phyloP scores from a whole-genome alignment of 2,888 invertebrate species.

The Cheilosia soror region DNA sequence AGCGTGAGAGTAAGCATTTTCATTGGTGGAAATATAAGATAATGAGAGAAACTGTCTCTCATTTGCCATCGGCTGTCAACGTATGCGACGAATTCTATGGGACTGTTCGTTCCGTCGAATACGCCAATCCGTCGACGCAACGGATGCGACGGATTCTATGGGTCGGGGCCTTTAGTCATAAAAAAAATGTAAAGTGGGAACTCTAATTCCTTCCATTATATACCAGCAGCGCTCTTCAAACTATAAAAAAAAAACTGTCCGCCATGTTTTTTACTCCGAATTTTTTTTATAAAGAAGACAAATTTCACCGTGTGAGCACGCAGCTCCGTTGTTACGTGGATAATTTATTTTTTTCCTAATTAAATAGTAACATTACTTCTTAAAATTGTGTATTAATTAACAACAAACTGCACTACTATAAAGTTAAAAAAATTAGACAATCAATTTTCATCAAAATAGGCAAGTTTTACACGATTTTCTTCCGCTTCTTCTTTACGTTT shows the following conservation, averaged over 20 bases:
- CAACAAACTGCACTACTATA: background rate
- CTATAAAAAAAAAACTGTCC: background rate
- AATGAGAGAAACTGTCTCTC: too few relatives aligned
- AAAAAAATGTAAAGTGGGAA: background rate
- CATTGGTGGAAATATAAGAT: too few relatives aligned
- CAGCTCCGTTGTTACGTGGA: constrained; percentile 65
- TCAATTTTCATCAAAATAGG: constrained; percentile 28
- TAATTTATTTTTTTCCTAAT: constrained; percentile 10
- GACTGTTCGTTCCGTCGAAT: too few relatives aligned
- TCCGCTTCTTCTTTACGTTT: background rate
- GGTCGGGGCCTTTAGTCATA: too few relatives aligned
- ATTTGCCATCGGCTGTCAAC: too few relatives aligned
- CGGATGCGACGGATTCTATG: too few relatives aligned
- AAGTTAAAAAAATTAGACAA: background rate
- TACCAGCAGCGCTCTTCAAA: constrained; percentile 17
- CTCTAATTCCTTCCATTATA: background rate
- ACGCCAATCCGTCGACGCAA: too few relatives aligned
- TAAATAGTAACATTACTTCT: constrained; percentile 14
- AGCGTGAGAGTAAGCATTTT: too few relatives aligned
- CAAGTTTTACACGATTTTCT: constrained; percentile 36
- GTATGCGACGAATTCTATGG: too few relatives aligned
- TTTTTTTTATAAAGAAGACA: constrained; percentile 31
- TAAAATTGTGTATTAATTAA: constrained; percentile 10
- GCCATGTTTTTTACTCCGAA: constrained; percentile 54
- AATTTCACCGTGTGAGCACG: constrained; percentile 39